Percentiles rank a stretch among this genome's conserved stretches.
Conservation (phyloP, 2,888 invertebrate genomes). For the Calliphora vomitoria region DNA sequence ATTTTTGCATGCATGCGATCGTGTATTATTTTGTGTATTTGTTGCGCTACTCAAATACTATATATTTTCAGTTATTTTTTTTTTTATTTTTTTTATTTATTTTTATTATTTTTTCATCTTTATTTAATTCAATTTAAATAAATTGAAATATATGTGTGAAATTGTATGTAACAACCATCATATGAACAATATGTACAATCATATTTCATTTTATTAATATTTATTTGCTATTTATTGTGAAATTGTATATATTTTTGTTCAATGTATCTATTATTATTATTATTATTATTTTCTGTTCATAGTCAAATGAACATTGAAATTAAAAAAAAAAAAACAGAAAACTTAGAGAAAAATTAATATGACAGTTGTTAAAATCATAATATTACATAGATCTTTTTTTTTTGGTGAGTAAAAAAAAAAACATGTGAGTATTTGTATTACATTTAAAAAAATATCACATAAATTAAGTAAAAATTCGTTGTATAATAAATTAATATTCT, state of each 20-base stretch:
- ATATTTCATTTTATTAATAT: slow-evolving; percentile 56
- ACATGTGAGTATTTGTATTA: not conserved
- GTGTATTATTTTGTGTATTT: slow-evolving; percentile 12
- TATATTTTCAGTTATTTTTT: not conserved
- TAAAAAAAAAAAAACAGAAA: not conserved
- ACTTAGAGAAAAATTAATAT: slow-evolving; percentile 8
- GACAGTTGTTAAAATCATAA: slow-evolving; percentile 47
- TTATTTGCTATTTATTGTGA: slow-evolving; percentile 55
- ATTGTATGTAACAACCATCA: slow-evolving; percentile 39
- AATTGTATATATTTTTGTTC: slow-evolving; percentile 12
- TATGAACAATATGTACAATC: not conserved
- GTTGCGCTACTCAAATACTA: slow-evolving; percentile 25
- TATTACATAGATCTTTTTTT: slow-evolving; percentile 25
- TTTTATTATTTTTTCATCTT: slow-evolving; percentile 38
- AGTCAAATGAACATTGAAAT: slow-evolving; percentile 55
- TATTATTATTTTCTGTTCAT: slow-evolving; percentile 24
- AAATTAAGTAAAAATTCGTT: no score
- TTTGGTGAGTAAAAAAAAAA: not conserved
- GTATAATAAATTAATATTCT: no score
- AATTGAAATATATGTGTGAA: slow-evolving; percentile 68
- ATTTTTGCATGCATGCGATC: slow-evolving; percentile 44
- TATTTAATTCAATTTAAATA: slow-evolving; percentile 71
- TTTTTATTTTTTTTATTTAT: not conserved
- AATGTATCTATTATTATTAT: slow-evolving; percentile 11
- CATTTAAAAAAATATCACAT: no score